Evolutionary conservation across 2,113 vertebrate species (phyloP).

Genomic region (Notiomystis cincta): DNA sequence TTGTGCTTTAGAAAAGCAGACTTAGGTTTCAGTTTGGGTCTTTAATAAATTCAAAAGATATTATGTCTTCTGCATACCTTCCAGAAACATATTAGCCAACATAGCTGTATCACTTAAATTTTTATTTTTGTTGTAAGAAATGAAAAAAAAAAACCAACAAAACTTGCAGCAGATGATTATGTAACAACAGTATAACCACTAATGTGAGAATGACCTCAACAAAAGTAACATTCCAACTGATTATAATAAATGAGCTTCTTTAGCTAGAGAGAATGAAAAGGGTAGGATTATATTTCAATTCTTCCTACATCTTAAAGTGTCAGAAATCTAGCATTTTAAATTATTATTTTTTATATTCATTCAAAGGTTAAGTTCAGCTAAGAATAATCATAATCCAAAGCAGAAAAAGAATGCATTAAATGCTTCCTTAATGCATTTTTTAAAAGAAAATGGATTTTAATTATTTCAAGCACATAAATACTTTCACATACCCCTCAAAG

Average conservation of each 20-base stretch:
- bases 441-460: neutral
- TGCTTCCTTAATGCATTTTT: neutral
- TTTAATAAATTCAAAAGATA: neutral
- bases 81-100: neutral
- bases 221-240: conserved; percentile 33
- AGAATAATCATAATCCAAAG: neutral
- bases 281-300: neutral
- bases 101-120: neutral
- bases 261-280: conserved; percentile 3
- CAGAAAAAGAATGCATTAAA: neutral
- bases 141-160: no score
- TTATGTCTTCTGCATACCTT: neutral
- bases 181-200: neutral
- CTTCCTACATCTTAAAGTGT: neutral
- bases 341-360: neutral
- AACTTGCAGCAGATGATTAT: neutral
- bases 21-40: neutral
- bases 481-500: neutral
- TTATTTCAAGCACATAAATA: neutral
- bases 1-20: neutral
- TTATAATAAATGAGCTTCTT: conserved; percentile 35
- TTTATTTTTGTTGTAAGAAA: neutral
- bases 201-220: conserved; percentile 11
- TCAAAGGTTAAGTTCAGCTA: conserved; percentile 33
- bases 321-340: conserved; percentile 1